These are phyloP conservation scores for Myrmecobius fasciatus DNA, from an alignment of 2,113 vertebrate genomes.

Conservation along the genomic window DNA sequence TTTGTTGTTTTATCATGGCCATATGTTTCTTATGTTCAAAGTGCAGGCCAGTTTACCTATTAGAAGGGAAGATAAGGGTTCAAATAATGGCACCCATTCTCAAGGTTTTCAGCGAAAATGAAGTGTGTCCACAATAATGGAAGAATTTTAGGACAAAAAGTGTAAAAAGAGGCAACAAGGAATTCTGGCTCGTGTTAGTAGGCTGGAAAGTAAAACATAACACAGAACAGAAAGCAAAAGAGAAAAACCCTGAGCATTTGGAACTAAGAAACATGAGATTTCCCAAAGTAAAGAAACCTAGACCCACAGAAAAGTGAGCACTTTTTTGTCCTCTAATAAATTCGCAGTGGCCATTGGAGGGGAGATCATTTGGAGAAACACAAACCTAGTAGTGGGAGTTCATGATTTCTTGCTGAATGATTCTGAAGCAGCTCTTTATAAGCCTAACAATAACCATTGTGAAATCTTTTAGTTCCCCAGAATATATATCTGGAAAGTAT, in stretches of 20 bases:
- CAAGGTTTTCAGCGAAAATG: neutral
- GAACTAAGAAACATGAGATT: neutral
- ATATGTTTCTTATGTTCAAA: neutral
- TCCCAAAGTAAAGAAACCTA: neutral
- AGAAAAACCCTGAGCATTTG: neutral
- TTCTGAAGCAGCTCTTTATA: constrained; percentile 2
- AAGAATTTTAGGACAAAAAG: neutral
- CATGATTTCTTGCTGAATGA: neutral
- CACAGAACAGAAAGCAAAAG: neutral
- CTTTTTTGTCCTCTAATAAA: neutral
- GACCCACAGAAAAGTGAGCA: neutral
- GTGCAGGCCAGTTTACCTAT: neutral
- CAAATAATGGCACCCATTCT: neutral
- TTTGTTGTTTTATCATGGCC: neutral
- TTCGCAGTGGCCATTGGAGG: neutral
- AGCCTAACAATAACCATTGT: constrained; percentile 1
- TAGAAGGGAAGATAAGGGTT: neutral
- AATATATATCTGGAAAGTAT: neutral
- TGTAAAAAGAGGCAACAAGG: neutral
- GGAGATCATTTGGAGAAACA: neutral
- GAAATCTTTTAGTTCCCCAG: neutral
- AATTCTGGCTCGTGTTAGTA: neutral
- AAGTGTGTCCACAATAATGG: neutral
- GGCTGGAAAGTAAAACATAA: neutral
- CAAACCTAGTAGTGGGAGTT: neutral